Percentiles rank a stretch among this genome's conserved stretches.
These are phyloP conservation scores for Sceliomorpha sp. DNA, from an alignment of 2,888 invertebrate genomes.

Conservation along the genomic window DNA sequence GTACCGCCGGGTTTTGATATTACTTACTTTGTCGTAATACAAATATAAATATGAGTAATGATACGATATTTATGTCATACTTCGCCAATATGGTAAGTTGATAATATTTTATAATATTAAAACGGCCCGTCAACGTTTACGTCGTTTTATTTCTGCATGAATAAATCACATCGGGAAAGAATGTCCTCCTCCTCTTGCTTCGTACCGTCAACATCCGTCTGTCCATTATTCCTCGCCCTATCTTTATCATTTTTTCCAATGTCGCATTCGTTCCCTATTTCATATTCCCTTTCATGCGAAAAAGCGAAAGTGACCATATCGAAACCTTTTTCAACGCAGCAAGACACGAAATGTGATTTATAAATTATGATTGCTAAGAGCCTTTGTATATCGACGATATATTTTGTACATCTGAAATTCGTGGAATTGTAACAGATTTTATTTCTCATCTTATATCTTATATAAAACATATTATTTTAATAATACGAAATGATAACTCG, in stretches of 20 bases:
- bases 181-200: slow-evolving; percentile 17
- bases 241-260: slow-evolving; percentile 21
- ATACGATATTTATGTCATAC: too few species aligned
- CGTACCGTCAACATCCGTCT: slow-evolving; percentile 10
- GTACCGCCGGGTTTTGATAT: too few species aligned
- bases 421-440: too few species aligned
- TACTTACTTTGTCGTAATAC: too few species aligned
- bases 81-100: too few species aligned
- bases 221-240: slow-evolving; percentile 21
- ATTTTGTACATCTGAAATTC: slow-evolving; percentile 8
- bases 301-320: slow-evolving; percentile 23
- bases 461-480: too few species aligned
- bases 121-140: slow-evolving; percentile 1
- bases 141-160: slow-evolving; percentile 8
- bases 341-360: slow-evolving; percentile 12
- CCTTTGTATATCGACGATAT: slow-evolving; percentile 6
- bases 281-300: slow-evolving; percentile 22
- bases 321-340: slow-evolving; percentile 6
- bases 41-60: too few species aligned
- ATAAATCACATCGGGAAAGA: slow-evolving; percentile 5
- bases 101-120: background rate
- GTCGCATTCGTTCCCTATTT: slow-evolving; percentile 39
- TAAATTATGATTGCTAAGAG: background rate
- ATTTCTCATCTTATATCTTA: too few species aligned
- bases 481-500: background rate